phyloP scores from a whole-genome alignment of 1,140 invertebrate species.

The Rhagoletis zephyria region DNA sequence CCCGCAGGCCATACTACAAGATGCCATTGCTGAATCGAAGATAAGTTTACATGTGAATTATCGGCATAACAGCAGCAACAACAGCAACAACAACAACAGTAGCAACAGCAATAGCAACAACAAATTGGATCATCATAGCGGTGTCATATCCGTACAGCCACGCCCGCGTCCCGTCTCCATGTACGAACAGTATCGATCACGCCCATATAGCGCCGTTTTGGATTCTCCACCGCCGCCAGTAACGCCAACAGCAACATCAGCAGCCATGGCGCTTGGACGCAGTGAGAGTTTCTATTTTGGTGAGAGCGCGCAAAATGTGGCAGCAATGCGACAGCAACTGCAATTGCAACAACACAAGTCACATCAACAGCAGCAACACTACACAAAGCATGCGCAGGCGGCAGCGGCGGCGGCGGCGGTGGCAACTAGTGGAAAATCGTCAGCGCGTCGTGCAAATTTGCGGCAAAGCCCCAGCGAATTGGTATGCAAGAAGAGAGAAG shows the following conservation, averaged over 20 bases:
- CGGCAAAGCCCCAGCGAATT: constrained; percentile 52
- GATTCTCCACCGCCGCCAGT: constrained; percentile 34
- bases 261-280: constrained; percentile 8
- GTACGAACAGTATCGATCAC: constrained; percentile 45
- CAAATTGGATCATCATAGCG: constrained; percentile 25
- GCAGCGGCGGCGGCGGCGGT: not conserved
- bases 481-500: constrained; percentile 34
- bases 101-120: constrained; percentile 2
- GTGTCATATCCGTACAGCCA: constrained; percentile 23
- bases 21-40: constrained; percentile 51
- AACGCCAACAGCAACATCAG: not conserved
- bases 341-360: constrained; percentile 10
- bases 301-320: constrained; percentile 28
- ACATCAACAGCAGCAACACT: constrained; percentile 28
- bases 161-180: constrained; percentile 46
- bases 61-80: constrained; percentile 19
- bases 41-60: constrained; percentile 54
- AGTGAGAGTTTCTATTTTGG: constrained; percentile 47
- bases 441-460: constrained; percentile 12
- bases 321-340: constrained; percentile 18
- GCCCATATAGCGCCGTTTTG: constrained; percentile 19
- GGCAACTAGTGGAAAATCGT: constrained; percentile 31
- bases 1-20: constrained; percentile 30
- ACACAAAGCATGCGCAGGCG: constrained; percentile 31
- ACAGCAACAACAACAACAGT: not conserved